These are phyloP conservation scores for Tachystola acroxantha DNA, from an alignment of 2,888 invertebrate species.

Conservation along the genomic window DNA sequence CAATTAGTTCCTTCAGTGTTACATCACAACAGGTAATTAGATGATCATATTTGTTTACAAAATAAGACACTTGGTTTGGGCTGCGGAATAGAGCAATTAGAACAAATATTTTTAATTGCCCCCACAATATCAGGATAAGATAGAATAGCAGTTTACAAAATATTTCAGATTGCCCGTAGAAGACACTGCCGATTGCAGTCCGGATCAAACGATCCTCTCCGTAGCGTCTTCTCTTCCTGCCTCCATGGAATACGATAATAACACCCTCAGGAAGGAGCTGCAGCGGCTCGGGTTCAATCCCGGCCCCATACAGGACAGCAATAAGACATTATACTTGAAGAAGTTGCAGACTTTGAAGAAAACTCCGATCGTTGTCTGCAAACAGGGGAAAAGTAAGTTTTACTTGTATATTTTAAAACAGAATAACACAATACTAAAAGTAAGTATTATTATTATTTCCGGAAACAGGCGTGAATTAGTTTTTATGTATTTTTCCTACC, in stretches of 20 bases:
- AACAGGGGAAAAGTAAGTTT: slow-evolving; percentile 43
- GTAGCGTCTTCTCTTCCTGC: slow-evolving; percentile 77
- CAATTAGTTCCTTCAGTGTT: too few relatives aligned
- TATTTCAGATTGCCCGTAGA: slow-evolving; percentile 51
- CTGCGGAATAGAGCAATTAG: too few relatives aligned
- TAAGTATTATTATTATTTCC: too few relatives aligned
- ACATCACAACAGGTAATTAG: too few relatives aligned
- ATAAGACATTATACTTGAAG: slow-evolving; percentile 86
- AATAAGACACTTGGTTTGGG: too few relatives aligned
- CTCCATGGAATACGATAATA: slow-evolving; percentile 82
- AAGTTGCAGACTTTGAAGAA: slow-evolving; percentile 81
- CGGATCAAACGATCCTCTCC: slow-evolving; percentile 57
- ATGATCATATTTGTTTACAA: too few relatives aligned
- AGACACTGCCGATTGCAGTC: slow-evolving; percentile 38
- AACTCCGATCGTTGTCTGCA: slow-evolving; percentile 31
- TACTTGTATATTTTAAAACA: background rate
- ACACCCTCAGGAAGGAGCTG: slow-evolving; percentile 81
- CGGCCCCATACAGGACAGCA: slow-evolving; percentile 89
- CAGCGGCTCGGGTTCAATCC: slow-evolving; percentile 82
- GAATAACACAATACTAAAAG: too few relatives aligned
- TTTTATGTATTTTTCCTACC: too few relatives aligned
- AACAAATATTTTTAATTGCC: too few relatives aligned
- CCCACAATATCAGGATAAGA: too few relatives aligned
- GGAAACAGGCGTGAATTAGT: too few relatives aligned
- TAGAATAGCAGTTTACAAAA: too few relatives aligned